A percentile compares a stretch with the other conserved stretches of the same genome.
These are phyloP conservation scores for Adrianichthys oophorus DNA, from an alignment of 2,797 vertebrate genomes.

Conservation along the genomic window DNA sequence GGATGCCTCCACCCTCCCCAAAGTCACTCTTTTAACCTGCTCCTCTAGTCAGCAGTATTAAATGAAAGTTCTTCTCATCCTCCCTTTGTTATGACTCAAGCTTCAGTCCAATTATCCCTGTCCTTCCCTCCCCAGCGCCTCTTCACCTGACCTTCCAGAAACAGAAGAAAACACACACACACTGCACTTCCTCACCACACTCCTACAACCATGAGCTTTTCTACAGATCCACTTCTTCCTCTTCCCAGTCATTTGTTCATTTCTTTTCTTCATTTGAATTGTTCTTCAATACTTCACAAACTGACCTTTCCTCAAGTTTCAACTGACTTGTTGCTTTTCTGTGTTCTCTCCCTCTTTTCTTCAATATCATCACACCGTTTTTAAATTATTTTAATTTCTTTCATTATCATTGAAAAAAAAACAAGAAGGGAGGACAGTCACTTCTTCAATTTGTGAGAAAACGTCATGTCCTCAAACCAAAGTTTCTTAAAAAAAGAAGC, in stretches of 20 bases:
- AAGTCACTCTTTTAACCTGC: slow-evolving; percentile 7
- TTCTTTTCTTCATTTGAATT: neutral
- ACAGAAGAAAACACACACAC: neutral
- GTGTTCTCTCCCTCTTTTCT: neutral
- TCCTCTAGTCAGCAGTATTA: slow-evolving; percentile 14
- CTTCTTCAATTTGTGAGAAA: slow-evolving; percentile 53
- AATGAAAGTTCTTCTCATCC: slow-evolving; percentile 23
- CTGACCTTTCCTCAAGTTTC: slow-evolving; percentile 15
- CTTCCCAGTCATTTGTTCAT: slow-evolving; percentile 2
- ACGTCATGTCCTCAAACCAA: slow-evolving; percentile 44
- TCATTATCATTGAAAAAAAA: too few relatives aligned
- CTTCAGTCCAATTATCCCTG: slow-evolving; percentile 21
- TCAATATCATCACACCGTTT: neutral
- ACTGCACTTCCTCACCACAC: slow-evolving; percentile 15
- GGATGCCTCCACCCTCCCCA: slow-evolving; percentile 23
- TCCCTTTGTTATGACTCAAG: slow-evolving; percentile 24
- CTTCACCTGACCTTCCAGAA: slow-evolving; percentile 16
- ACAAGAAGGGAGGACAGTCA: slow-evolving; percentile 3
- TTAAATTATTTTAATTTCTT: too few relatives aligned
- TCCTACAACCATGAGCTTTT: slow-evolving; percentile 16
- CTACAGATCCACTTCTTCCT: slow-evolving; percentile 2
- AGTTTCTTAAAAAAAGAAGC: slow-evolving; percentile 25
- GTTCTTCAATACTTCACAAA: neutral
- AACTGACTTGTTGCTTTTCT: slow-evolving; percentile 18
- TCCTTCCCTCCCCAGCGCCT: slow-evolving; percentile 19